Percentiles rank a stretch among this genome's conserved stretches.
phyloP scores from a whole-genome alignment of 2,888 invertebrate species.

The Byasa hedistus region DNA sequence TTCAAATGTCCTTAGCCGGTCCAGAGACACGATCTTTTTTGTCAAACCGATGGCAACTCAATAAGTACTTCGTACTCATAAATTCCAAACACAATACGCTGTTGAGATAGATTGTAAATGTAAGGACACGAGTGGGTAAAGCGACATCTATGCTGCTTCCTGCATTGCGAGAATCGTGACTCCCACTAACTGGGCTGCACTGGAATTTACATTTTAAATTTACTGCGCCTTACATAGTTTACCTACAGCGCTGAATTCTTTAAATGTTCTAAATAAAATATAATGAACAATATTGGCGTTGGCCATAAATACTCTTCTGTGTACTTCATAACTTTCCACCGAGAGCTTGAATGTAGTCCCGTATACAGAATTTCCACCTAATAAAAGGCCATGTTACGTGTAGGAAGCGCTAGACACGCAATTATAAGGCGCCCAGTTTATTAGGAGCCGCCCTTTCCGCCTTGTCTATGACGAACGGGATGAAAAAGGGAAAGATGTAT shows the following conservation, averaged over 20 bases:
- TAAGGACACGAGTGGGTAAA: constrained; percentile 21
- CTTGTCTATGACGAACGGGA: constrained; percentile 44
- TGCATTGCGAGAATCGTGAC: constrained; percentile 27
- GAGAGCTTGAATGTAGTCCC: constrained; percentile 60
- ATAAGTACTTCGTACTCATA: constrained; percentile 28
- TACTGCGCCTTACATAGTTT: constrained; percentile 11
- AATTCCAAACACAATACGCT: constrained; percentile 28
- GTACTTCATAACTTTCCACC: constrained; percentile 61
- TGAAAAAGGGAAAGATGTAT: constrained; percentile 53
- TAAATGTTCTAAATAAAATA: constrained; percentile 27
- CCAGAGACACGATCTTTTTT: constrained; percentile 28
- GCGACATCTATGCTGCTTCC: constrained; percentile 27
- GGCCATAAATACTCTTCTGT: constrained; percentile 35
- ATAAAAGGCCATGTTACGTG: constrained; percentile 77
- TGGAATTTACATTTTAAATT: constrained; percentile 27
- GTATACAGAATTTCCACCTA: constrained; percentile 78
- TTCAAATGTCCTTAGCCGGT: constrained; percentile 31
- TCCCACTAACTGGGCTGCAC: constrained; percentile 17
- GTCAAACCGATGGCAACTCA: constrained; percentile 29
- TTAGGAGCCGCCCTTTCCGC: constrained; percentile 55
- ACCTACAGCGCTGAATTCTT: constrained; percentile 20
- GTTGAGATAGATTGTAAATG: constrained; percentile 28
- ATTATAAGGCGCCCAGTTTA: constrained; percentile 66
- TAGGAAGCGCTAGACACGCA: constrained; percentile 76
- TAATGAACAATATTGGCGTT: constrained; percentile 23